These are phyloP conservation scores for Lerista edwardsae DNA, from an alignment of 2,797 vertebrate genomes.

Conservation along the genomic window DNA sequence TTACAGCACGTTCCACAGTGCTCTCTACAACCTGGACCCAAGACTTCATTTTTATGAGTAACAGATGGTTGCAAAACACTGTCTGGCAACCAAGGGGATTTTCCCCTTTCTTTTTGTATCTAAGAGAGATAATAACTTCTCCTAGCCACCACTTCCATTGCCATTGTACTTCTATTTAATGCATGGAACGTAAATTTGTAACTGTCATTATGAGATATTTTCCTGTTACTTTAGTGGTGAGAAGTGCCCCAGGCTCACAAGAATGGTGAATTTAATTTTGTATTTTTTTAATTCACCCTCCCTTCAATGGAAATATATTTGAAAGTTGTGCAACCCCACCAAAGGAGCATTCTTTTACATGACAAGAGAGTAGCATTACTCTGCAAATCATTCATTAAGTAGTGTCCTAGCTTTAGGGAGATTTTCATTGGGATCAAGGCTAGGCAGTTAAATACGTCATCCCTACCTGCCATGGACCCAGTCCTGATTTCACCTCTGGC, in stretches of 20 bases:
- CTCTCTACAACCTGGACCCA: slow-evolving; percentile 16
- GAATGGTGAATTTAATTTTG: not conserved
- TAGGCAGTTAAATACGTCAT: not conserved
- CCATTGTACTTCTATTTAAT: not conserved
- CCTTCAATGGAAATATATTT: not conserved
- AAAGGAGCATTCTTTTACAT: not conserved
- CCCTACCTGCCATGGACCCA: not conserved
- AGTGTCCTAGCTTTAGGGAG: not conserved
- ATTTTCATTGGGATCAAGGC: not conserved
- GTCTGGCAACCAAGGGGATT: not conserved
- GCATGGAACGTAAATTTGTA: not conserved
- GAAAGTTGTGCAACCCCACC: not conserved
- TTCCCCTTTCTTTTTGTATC: not conserved
- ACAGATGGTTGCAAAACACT: slow-evolving; percentile 15
- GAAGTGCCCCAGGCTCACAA: not conserved
- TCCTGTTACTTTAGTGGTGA: not conserved
- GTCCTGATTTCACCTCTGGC: too few relatives aligned
- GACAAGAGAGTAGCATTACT: not conserved
- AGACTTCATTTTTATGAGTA: slow-evolving; percentile 21
- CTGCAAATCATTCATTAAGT: not conserved
- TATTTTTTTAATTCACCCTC: not conserved
- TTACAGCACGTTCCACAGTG: not conserved
- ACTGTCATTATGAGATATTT: not conserved
- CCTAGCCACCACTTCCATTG: not conserved
- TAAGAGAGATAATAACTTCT: not conserved